phyloP scores from a whole-genome alignment of 2,888 invertebrate genomes.

The Protodeltote pygarga region DNA sequence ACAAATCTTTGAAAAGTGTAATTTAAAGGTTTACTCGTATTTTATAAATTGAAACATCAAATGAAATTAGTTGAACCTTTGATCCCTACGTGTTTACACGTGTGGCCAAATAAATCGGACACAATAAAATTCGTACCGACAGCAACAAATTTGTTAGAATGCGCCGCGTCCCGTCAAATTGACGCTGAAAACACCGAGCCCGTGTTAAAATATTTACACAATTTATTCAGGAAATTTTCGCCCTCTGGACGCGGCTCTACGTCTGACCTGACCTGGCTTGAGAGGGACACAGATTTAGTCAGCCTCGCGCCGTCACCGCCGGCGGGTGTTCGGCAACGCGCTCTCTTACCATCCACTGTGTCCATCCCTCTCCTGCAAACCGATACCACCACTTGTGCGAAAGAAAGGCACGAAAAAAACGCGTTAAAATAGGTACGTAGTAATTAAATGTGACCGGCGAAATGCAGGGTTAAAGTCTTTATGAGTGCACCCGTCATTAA shows the following conservation, averaged over 20 bases:
- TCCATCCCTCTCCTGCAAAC: conserved; percentile 67
- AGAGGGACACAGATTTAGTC: conserved; percentile 84
- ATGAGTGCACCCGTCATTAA: conserved; percentile 53
- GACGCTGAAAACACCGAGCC: conserved; percentile 51
- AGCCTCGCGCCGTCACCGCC: conserved; percentile 77
- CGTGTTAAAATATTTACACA: conserved; percentile 62
- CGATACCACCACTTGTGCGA: conserved; percentile 64
- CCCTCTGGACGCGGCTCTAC: conserved; percentile 63
- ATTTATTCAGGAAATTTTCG: conserved; percentile 55
- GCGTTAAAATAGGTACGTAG: conserved; percentile 52
- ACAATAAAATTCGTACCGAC: conserved; percentile 52
- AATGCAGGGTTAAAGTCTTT: conserved; percentile 57
- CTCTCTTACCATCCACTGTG: conserved; percentile 48
- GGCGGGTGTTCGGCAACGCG: conserved; percentile 67
- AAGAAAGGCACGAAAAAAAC: conserved; percentile 53
- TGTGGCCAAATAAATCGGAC: conserved; percentile 53
- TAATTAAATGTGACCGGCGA: conserved; percentile 57
- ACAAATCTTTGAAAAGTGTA: conserved; percentile 26
- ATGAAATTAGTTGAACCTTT: conserved; percentile 41
- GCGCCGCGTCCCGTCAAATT: conserved; percentile 56
- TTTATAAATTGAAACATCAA: conserved; percentile 43
- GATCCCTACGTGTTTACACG: conserved; percentile 43
- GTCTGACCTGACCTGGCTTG: conserved; percentile 82
- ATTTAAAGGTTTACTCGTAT: conserved; percentile 25
- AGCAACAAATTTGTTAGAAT: conserved; percentile 54